These are phyloP conservation scores for Monopterus albus DNA, from an alignment of 2,113 vertebrate species.

Conservation along the genomic window DNA sequence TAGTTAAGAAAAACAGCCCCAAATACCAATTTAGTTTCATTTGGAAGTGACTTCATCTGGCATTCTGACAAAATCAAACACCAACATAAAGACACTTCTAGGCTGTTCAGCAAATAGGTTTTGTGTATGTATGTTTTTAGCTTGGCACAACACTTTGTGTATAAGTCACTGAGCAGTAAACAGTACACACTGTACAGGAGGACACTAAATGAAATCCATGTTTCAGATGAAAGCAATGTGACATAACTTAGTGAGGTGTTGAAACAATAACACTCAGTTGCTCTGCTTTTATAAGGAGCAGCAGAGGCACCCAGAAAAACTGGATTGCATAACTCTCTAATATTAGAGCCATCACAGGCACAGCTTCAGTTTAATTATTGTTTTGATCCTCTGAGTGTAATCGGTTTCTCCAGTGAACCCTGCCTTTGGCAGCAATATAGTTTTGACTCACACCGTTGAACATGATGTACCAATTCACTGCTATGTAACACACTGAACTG, in stretches of 20 bases:
- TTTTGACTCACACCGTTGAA: conserved; percentile 49
- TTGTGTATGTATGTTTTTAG: no score
- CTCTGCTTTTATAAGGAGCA: no score
- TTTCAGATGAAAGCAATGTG: neutral
- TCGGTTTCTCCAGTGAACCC: conserved; percentile 9
- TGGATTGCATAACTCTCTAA: neutral
- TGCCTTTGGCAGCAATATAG: conserved; percentile 34
- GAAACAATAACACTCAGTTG: neutral
- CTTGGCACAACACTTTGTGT: conserved; percentile 18
- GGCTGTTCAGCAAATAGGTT: no score
- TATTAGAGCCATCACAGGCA: conserved; percentile 6
- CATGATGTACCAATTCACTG: conserved; percentile 35
- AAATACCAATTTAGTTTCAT: no score
- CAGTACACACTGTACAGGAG: conserved; percentile 37
- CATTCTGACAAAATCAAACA: no score
- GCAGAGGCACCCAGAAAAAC: neutral
- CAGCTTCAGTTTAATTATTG: conserved; percentile 35
- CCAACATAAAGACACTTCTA: no score
- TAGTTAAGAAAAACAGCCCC: no score
- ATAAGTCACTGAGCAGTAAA: conserved; percentile 26
- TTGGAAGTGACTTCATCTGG: no score
- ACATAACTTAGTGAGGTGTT: neutral
- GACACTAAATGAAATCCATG: conserved; percentile 4
- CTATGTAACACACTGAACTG: conserved; percentile 21
- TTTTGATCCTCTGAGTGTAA: conserved; percentile 15